phyloP scores from a whole-genome alignment of 2,888 invertebrate genomes.

The Acrocyrtus sp. region DNA sequence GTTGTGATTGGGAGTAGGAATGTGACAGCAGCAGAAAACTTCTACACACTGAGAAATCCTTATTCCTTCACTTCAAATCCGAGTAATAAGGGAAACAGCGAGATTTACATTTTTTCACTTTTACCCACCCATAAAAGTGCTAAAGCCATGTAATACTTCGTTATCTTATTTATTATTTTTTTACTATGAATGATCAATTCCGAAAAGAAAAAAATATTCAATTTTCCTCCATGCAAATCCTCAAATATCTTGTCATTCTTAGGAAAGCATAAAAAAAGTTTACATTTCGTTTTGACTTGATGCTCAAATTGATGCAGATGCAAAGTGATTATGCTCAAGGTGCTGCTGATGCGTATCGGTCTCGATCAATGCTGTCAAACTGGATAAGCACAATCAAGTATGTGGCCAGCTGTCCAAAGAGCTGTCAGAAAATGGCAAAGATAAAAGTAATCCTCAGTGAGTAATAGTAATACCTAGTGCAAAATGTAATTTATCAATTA shows the following conservation, averaged over 20 bases:
- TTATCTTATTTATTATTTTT: neutral
- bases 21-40: too few species aligned
- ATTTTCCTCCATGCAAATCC: too few species aligned
- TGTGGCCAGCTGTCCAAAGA: slow-evolving; percentile 35
- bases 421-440: slow-evolving; percentile 2
- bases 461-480: neutral
- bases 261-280: neutral
- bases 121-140: too few species aligned
- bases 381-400: slow-evolving; percentile 44
- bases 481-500: neutral
- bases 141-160: neutral
- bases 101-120: too few species aligned
- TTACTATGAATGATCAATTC: too few species aligned
- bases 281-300: neutral
- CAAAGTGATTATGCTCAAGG: neutral
- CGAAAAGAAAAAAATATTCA: too few species aligned
- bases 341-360: neutral
- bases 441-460: neutral
- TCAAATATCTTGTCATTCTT: neutral
- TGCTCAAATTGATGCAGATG: neutral
- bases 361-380: slow-evolving; percentile 23
- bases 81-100: too few species aligned
- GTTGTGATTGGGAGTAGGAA: too few species aligned
- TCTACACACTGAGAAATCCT: too few species aligned
- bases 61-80: too few species aligned